Evolutionary conservation across 1,140 invertebrate species (phyloP), one percentile per base, ranked within the genome.

Genomic region (Drosophila eugracilis): DNA sequence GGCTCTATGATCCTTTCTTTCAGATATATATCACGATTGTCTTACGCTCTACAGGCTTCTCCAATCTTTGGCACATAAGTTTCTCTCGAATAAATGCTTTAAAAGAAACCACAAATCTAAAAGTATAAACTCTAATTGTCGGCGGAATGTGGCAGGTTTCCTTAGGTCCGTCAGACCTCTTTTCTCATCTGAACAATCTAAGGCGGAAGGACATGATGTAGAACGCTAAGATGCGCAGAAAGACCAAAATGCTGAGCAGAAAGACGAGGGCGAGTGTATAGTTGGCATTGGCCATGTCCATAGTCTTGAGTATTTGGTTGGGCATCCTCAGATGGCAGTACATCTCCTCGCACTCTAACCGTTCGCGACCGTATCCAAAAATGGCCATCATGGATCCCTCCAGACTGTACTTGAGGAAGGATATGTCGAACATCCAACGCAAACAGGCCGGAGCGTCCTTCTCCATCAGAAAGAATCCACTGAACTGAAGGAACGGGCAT

Each of bases 381-480:
- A 94, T 92, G 14, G 93, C 92, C 36, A 94, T 79, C 44, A 94
- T 92, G 17, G 96, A 89, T n/a, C 95, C 95, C 72, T 96, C 95
- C 4, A 96, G 93, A n/a, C 94, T 95, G 72, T 96, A 95, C 75
- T 96, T 96, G 0, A 96, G 83, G 80, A 95, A 98, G 0, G 97
- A 98, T 12, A 96, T 92, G 78, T 98, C 96, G 75, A 98, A 97
- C 3, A 98, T 73, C 96, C 97, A 98, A 44, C 94, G 94, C 47
- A 97, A 92, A 73, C 95, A 96, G 0, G 92, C 89, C 12, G 97
- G 97, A 3, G 97, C 96, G 75, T 97, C 97, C 55, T 94, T 94
- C 58, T 96, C 93, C 73, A 95, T 95, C 1, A 98, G 94, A 84
- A 99, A 98, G 92, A 98, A 98, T 14, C 97, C 97, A 39, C 95